Conservation (phyloP, 2,113 vertebrate genomes). For the Chelonoidis abingdonii region DNA sequence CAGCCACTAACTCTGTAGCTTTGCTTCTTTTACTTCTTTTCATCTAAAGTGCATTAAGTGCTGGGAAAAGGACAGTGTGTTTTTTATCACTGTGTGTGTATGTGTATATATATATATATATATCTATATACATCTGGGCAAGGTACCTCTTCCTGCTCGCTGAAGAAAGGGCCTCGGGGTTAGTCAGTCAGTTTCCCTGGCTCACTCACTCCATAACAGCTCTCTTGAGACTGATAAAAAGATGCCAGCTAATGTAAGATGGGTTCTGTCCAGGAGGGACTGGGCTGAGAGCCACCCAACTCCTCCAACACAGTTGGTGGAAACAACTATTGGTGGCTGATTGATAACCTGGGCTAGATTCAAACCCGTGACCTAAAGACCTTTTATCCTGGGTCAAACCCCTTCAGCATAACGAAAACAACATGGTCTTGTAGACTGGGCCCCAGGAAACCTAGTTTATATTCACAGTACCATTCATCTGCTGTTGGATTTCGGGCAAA, state of each 20-base stretch:
- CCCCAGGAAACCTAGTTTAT: background rate
- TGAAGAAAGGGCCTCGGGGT: background rate
- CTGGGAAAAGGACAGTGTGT: background rate
- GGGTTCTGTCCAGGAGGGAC: background rate
- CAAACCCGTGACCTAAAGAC: background rate
- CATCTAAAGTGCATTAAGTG: background rate
- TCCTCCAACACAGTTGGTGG: background rate
- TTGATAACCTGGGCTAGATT: background rate
- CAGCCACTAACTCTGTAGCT: too few species aligned
- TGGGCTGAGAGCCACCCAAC: background rate
- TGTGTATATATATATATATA: background rate
- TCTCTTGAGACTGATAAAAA: background rate
- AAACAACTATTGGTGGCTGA: background rate
- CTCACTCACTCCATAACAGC: background rate
- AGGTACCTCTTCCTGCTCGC: background rate
- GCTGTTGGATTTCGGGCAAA: background rate
- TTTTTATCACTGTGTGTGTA: too few species aligned
- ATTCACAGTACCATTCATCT: background rate
- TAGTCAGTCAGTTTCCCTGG: background rate
- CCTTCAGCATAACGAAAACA: background rate
- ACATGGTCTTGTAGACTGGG: background rate
- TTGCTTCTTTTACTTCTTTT: background rate
- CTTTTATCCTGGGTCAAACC: background rate
- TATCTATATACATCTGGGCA: background rate
- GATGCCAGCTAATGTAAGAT: background rate